phyloP scores from a whole-genome alignment of 2,888 invertebrate species.

The Piscicola geometra region DNA sequence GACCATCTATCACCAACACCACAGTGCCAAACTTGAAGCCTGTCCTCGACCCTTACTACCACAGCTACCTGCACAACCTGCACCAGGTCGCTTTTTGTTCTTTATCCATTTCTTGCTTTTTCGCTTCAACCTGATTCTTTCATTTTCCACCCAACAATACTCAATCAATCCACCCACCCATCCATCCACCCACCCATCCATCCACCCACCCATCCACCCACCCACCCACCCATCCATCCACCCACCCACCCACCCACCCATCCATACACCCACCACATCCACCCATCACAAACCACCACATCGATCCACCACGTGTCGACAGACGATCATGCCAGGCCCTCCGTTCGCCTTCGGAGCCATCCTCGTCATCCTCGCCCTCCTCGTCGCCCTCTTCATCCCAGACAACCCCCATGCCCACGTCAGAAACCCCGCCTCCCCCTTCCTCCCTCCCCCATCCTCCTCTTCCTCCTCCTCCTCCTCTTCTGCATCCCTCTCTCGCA shows the following conservation, averaged over 20 bases:
- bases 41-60: background rate
- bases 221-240: background rate
- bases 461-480: conserved; percentile 1
- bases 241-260: background rate
- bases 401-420: conserved; percentile 36
- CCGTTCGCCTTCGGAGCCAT: conserved; percentile 97
- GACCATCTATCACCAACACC: too few species aligned
- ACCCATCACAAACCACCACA: background rate
- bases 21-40: background rate
- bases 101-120: background rate
- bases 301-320: conserved; percentile 15
- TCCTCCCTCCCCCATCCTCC: background rate
- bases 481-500: background rate
- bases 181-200: background rate
- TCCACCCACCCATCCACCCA: background rate
- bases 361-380: conserved; percentile 87
- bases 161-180: background rate
- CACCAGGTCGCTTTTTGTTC: background rate
- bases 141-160: too few species aligned
- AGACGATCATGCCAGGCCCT: conserved; percentile 84
- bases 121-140: too few species aligned
- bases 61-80: background rate
- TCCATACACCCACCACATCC: background rate
- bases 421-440: conserved; percentile 7
- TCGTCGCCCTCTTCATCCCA: conserved; percentile 65